These are phyloP conservation scores for Thripadectes ignobilis DNA, from an alignment of 2,797 vertebrate genomes.

Conservation along the genomic window DNA sequence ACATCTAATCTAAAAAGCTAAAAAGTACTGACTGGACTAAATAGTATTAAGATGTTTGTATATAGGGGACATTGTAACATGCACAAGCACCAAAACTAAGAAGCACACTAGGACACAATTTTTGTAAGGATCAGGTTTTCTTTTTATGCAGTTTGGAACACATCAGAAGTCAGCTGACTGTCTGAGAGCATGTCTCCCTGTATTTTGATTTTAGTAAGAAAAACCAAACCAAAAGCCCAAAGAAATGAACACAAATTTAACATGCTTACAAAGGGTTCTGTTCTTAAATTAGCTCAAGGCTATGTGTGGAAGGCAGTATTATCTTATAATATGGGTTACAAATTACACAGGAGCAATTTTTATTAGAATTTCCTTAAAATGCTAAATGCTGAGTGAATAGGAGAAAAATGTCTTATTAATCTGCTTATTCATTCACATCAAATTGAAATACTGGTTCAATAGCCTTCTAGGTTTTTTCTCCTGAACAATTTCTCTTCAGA, in stretches of 20 bases:
- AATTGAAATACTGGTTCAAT: background rate
- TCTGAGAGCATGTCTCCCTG: background rate
- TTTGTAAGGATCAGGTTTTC: background rate
- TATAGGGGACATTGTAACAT: background rate
- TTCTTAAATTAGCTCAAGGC: background rate
- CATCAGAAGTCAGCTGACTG: background rate
- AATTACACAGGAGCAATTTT: background rate
- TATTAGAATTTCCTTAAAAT: background rate
- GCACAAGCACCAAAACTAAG: background rate
- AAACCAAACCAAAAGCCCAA: accelerated
- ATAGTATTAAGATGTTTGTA: background rate
- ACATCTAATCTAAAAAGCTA: background rate
- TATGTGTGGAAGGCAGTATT: background rate
- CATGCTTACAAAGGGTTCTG: background rate
- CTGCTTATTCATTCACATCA: background rate
- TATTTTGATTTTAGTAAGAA: background rate
- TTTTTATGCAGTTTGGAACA: background rate
- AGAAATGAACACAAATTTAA: background rate
- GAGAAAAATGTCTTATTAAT: background rate
- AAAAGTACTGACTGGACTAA: background rate
- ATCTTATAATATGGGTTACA: background rate
- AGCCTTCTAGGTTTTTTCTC: background rate
- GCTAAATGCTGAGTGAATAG: background rate
- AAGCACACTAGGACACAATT: background rate
- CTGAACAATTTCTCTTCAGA: background rate